Conservation (phyloP, 53 echinoderm and acorn worm genomes). For the Stichopus horrens region DNA sequence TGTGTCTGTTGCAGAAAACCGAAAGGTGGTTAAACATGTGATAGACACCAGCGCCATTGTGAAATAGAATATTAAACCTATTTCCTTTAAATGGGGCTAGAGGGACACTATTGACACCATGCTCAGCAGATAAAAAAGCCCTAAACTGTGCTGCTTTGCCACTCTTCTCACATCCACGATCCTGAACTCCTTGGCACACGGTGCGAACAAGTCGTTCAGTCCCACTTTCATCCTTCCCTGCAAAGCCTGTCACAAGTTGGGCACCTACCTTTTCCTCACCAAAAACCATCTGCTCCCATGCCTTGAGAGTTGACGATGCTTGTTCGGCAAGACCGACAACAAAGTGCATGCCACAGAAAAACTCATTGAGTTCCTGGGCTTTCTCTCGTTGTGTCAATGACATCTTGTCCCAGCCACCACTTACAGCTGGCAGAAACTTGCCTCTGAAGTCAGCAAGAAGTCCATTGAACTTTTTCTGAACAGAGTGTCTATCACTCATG, state of each 20-base stretch:
- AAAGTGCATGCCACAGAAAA: slow-evolving; percentile 67
- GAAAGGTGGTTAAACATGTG: not conserved
- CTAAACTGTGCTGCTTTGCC: slow-evolving; percentile 62
- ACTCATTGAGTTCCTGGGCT: slow-evolving; percentile 36
- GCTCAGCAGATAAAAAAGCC: slow-evolving; percentile 35
- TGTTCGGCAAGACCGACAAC: slow-evolving; percentile 60
- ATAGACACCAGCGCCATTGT: slow-evolving; percentile 60
- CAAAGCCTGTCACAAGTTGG: not conserved
- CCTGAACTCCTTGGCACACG: slow-evolving; percentile 62
- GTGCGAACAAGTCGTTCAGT: slow-evolving; percentile 53
- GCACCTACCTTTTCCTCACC: slow-evolving; percentile 36
- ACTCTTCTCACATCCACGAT: slow-evolving; percentile 60
- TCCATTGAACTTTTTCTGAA: slow-evolving; percentile 59
- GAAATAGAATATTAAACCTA: slow-evolving; percentile 58
- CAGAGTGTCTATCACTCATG: slow-evolving; percentile 62
- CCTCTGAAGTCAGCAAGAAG: slow-evolving; percentile 49
- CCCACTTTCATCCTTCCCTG: slow-evolving; percentile 45
- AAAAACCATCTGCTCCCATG: slow-evolving; percentile 41
- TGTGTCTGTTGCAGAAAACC: slow-evolving; percentile 9
- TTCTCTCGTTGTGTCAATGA: not conserved
- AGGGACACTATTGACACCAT: slow-evolving; percentile 29
- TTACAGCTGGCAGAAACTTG: slow-evolving; percentile 35
- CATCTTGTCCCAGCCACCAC: slow-evolving; percentile 22
- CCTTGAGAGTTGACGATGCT: slow-evolving; percentile 39
- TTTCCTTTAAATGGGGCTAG: slow-evolving; percentile 52